These are phyloP conservation scores for Coturnix japonica DNA, from an alignment of 2,113 vertebrate genomes.

Conservation along the genomic window DNA sequence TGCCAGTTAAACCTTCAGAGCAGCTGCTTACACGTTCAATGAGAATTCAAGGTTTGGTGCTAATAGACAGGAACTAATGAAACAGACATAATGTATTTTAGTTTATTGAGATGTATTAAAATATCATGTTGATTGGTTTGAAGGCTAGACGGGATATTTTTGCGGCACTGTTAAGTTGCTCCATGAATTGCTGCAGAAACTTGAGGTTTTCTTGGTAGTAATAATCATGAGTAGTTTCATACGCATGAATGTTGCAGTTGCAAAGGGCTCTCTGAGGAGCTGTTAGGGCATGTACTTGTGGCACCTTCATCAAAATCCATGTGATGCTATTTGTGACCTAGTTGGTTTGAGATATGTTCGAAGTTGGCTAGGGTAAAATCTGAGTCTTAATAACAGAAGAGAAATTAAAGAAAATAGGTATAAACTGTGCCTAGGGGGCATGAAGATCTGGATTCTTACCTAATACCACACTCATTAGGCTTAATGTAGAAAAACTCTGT, in stretches of 20 bases:
- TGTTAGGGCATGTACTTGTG: not conserved
- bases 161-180: not conserved
- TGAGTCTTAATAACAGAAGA: constrained; percentile 4
- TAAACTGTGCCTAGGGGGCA: not conserved
- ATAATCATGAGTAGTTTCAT: not conserved
- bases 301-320: not conserved
- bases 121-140: not conserved
- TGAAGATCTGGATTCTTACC: constrained; percentile 35
- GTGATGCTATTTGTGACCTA: not conserved
- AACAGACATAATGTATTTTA: not conserved
- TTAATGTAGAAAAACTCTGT: constrained; percentile 8
- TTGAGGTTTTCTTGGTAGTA: not conserved
- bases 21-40: not conserved
- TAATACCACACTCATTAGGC: constrained; percentile 3
- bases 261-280: not conserved
- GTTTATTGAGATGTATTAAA: constrained; percentile 12
- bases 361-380: not conserved
- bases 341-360: not conserved
- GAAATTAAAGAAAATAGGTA: constrained; percentile 17
- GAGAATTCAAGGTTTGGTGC: not conserved
- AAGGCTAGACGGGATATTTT: not conserved
- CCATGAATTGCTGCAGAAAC: not conserved
- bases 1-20: not conserved
- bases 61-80: not conserved
- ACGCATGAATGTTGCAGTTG: not conserved